Conservation (phyloP, 2,888 invertebrate species). For the Carabus problematicus region DNA sequence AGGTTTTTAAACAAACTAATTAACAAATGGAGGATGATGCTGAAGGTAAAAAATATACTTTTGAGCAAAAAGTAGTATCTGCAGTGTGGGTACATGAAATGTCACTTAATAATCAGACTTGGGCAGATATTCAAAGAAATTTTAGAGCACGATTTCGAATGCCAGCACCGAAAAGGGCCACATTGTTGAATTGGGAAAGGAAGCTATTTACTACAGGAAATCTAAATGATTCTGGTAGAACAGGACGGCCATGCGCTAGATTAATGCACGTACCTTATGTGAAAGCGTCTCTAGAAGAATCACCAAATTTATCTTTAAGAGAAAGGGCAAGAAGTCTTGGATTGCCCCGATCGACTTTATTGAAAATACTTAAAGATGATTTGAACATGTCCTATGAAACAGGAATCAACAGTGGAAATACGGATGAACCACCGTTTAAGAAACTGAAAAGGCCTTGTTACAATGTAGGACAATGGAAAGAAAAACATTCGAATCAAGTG, state of each 20-base stretch:
- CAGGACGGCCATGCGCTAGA: slow-evolving; percentile 56
- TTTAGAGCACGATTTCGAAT: slow-evolving; percentile 58
- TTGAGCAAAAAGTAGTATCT: slow-evolving; percentile 60
- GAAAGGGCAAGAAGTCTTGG: slow-evolving; percentile 58
- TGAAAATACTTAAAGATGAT: slow-evolving; percentile 58
- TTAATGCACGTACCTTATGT: slow-evolving; percentile 56
- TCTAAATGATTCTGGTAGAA: slow-evolving; percentile 58
- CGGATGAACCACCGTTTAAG: slow-evolving; percentile 46
- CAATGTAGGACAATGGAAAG: slow-evolving; percentile 51
- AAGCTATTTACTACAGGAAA: slow-evolving; percentile 59
- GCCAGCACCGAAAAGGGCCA: slow-evolving; percentile 55
- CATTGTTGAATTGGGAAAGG: slow-evolving; percentile 55
- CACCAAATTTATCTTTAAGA: slow-evolving; percentile 58
- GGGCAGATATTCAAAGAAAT: slow-evolving; percentile 58
- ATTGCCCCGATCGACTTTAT: slow-evolving; percentile 58
- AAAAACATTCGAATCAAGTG: slow-evolving; percentile 41
- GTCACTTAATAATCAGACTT: slow-evolving; percentile 54
- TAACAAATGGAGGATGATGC: slow-evolving; percentile 41
- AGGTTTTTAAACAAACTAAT: background rate
- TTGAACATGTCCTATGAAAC: slow-evolving; percentile 53
- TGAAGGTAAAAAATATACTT: slow-evolving; percentile 51
- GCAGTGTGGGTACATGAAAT: slow-evolving; percentile 63
- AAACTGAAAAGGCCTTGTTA: slow-evolving; percentile 49
- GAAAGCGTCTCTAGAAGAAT: slow-evolving; percentile 55
- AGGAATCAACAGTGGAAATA: slow-evolving; percentile 46